phyloP scores from a whole-genome alignment of 37 sponge, comb jelly and placozoan species.

The Chondrilla cf. caribensis region DNA sequence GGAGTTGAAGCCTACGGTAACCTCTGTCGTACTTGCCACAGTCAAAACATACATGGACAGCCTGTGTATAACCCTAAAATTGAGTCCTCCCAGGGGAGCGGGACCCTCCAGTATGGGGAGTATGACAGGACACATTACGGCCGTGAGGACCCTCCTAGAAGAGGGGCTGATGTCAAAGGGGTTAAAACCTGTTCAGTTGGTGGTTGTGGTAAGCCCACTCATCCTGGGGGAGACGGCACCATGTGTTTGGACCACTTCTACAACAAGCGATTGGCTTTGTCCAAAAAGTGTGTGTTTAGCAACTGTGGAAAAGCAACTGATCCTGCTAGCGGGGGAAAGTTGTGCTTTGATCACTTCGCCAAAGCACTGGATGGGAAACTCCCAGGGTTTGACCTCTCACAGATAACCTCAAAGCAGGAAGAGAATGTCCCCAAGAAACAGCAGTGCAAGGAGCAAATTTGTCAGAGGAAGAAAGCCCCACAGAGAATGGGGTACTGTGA shows the following conservation, averaged over 20 bases:
- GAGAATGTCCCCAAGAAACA: neutral
- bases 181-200: neutral
- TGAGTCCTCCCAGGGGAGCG: neutral
- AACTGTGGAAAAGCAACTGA: neutral
- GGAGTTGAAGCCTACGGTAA: conserved; percentile 40
- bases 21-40: conserved; percentile 52
- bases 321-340: neutral
- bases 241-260: neutral
- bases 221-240: neutral
- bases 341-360: conserved; percentile 3
- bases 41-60: neutral
- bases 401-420: neutral
- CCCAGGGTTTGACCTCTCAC: neutral
- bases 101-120: neutral
- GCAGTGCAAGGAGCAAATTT: neutral
- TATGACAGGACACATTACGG: neutral
- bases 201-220: neutral
- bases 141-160: neutral
- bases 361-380: neutral
- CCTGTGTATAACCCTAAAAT: neutral
- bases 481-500: conserved; percentile 18
- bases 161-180: too few relatives aligned
- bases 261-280: neutral
- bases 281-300: neutral
- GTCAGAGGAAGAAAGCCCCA: neutral